Percentiles rank a stretch among this genome's conserved stretches.
Evolutionary conservation across 2,797 vertebrate species (phyloP).

Genomic region (Margarornis squamiger): DNA sequence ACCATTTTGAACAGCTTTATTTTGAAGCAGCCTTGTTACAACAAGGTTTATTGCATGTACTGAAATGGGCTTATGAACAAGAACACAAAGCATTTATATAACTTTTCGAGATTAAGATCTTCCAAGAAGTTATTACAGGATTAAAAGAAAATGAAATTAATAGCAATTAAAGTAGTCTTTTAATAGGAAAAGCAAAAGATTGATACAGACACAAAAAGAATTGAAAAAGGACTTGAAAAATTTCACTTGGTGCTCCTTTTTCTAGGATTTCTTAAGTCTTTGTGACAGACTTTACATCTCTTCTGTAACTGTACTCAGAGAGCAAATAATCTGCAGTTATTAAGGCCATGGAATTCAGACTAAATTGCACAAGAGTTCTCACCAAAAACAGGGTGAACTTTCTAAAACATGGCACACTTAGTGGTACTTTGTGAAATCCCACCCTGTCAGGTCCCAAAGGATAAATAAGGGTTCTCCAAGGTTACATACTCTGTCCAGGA

Average conservation of each 20-base stretch:
- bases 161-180: conserved; percentile 8
- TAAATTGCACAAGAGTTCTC: background rate
- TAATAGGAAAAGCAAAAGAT: conserved; percentile 10
- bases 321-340: background rate
- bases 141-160: conserved; percentile 36
- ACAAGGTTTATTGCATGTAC: background rate
- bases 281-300: background rate
- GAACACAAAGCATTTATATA: background rate
- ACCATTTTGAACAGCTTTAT: background rate
- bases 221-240: background rate
- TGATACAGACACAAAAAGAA: background rate
- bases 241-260: background rate
- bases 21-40: background rate
- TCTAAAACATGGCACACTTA: background rate
- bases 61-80: background rate
- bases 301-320: background rate
- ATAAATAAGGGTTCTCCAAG: background rate
- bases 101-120: background rate
- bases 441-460: background rate
- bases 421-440: background rate
- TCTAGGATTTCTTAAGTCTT: background rate
- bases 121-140: conserved; percentile 26
- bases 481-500: background rate
- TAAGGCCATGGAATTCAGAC: background rate
- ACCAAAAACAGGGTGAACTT: background rate